A percentile compares a stretch with the other conserved stretches of the same genome.
Evolutionary conservation across 2,888 invertebrate species (phyloP).

Genomic region (Drosophila rubida): DNA sequence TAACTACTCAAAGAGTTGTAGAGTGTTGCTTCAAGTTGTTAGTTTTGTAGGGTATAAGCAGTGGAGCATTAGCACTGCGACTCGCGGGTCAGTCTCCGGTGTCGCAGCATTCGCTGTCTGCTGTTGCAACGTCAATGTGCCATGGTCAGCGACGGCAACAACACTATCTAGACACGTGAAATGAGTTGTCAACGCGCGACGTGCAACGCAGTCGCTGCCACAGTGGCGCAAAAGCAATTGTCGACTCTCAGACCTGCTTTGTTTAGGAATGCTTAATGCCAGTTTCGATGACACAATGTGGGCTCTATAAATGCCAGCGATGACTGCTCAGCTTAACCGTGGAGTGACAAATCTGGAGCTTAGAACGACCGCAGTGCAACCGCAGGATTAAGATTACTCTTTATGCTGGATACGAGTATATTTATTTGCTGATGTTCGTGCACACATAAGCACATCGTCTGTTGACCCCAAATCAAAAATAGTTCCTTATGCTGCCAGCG

Average conservation of each 20-base stretch:
- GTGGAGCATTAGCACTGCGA: too few species aligned
- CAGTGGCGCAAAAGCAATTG: constrained; percentile 39
- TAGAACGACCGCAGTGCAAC: neutral
- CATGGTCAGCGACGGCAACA: constrained; percentile 35
- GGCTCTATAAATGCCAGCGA: neutral
- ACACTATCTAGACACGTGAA: constrained; percentile 80
- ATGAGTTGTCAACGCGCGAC: constrained; percentile 72
- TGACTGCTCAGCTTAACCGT: neutral
- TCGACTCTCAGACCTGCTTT: too few species aligned
- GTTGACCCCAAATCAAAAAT: constrained; percentile 6
- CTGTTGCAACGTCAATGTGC: constrained; percentile 30
- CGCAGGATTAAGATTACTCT: neutral
- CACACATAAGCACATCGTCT: neutral
- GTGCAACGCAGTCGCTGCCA: constrained; percentile 31
- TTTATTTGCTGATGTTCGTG: neutral
- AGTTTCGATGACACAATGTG: constrained; percentile 3
- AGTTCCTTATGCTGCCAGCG: neutral
- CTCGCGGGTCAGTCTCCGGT: neutral
- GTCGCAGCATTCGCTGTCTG: neutral
- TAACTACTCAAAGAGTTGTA: too few species aligned
- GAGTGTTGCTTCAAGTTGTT: too few species aligned
- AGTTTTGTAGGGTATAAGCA: too few species aligned
- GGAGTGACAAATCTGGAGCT: neutral
- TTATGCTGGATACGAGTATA: constrained; percentile 2
- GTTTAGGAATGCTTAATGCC: too few species aligned